Conservation (phyloP, 2,113 vertebrate genomes). For the Zapornia atra region DNA sequence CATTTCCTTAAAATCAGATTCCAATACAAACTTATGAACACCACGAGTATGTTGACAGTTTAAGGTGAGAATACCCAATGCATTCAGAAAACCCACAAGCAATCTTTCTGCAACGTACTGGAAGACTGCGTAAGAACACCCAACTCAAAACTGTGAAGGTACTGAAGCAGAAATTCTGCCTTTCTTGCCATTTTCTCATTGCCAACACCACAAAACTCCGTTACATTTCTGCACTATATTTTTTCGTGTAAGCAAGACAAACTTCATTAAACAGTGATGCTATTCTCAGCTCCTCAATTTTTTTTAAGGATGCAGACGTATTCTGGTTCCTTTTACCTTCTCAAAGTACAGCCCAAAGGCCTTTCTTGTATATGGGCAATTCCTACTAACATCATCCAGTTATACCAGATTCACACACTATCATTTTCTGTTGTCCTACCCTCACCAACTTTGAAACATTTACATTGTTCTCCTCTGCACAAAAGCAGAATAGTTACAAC, state of each 20-base stretch:
- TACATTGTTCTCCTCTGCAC: rapidly evolving
- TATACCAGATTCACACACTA: neutral
- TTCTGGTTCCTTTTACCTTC: neutral
- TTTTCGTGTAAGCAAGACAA: neutral
- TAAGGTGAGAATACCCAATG: neutral
- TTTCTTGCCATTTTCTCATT: neutral
- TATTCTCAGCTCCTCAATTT: neutral
- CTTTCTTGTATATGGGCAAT: neutral
- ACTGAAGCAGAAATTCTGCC: neutral
- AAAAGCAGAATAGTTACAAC: neutral
- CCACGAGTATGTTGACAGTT: neutral
- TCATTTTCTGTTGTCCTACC: neutral
- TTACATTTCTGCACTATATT: rapidly evolving
- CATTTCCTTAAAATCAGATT: neutral
- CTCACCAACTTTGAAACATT: neutral
- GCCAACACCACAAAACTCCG: neutral
- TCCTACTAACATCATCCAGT: neutral
- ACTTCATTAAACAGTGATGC: neutral
- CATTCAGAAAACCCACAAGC: neutral
- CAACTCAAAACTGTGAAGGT: neutral
- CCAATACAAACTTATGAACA: neutral
- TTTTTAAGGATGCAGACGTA: neutral
- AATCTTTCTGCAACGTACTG: neutral
- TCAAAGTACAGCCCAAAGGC: neutral
- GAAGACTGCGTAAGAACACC: neutral